phyloP scores from a whole-genome alignment of 1,140 invertebrate species.

The Tetranychus cinnabarinus region DNA sequence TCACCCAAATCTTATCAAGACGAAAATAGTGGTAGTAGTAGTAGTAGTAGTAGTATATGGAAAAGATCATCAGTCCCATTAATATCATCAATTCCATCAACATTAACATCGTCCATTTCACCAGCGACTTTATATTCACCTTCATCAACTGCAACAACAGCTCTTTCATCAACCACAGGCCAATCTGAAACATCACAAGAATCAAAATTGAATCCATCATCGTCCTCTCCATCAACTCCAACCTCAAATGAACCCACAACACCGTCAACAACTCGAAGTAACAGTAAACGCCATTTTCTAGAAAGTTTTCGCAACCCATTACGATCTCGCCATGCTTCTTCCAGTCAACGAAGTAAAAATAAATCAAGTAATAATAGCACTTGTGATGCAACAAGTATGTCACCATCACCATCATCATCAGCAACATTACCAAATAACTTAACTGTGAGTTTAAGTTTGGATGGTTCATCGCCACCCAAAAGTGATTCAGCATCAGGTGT shows the following conservation, averaged over 20 bases:
- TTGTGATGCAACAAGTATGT: background rate
- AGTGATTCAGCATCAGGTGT: background rate
- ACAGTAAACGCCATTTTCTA: background rate
- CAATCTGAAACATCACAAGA: too few relatives aligned
- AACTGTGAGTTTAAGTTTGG: background rate
- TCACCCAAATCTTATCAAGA: background rate
- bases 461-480: background rate
- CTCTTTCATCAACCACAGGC: background rate
- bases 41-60: background rate
- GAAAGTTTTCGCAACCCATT: background rate
- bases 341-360: background rate
- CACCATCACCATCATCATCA: background rate
- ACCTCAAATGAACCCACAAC: background rate
- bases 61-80: too few relatives aligned
- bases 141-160: background rate
- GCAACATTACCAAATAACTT: background rate
- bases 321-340: background rate
- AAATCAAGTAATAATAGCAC: background rate
- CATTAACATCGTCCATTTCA: too few relatives aligned
- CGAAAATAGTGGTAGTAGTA: background rate
- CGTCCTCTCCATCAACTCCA: background rate
- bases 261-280: background rate
- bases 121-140: background rate
- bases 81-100: too few relatives aligned
- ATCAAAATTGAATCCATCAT: background rate